A percentile compares a stretch with the other conserved stretches of the same genome.
Evolutionary conservation across 2,888 invertebrate species (phyloP).

Genomic region (Gryllus longicercus): DNA sequence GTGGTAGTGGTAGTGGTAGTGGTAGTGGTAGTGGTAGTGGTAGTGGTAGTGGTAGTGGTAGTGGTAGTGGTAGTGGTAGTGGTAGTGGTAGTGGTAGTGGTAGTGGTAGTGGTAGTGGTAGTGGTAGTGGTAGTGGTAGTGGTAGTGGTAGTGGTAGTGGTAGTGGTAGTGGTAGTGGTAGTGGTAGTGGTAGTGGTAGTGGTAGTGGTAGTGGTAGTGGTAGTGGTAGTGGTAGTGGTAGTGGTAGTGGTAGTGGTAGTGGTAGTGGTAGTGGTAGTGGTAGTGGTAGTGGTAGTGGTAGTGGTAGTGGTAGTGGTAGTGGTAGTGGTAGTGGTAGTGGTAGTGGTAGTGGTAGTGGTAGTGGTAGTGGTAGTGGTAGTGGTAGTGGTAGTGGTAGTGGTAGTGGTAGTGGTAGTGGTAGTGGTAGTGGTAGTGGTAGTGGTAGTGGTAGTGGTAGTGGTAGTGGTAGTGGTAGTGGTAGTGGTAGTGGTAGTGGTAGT

Average conservation of each 20-base stretch:
- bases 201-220: background rate
- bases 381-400: background rate
- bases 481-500: background rate
- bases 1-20: conserved; percentile 21
- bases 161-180: background rate
- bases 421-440: background rate
- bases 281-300: conserved; percentile 11
- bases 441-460: background rate
- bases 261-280: background rate
- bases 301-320: background rate
- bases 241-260: background rate
- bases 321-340: conserved; percentile 19
- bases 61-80: background rate
- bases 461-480: conserved; percentile 11
- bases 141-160: conserved; percentile 19
- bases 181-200: conserved; percentile 21
- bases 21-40: background rate
- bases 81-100: background rate
- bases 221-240: conserved; percentile 21
- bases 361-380: conserved; percentile 21
- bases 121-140: background rate
- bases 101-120: conserved; percentile 11
- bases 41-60: conserved; percentile 21
- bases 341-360: background rate
- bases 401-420: conserved; percentile 21